phyloP scores from a whole-genome alignment of 1,140 invertebrate genomes.

The Drosophila punjabiensis region DNA sequence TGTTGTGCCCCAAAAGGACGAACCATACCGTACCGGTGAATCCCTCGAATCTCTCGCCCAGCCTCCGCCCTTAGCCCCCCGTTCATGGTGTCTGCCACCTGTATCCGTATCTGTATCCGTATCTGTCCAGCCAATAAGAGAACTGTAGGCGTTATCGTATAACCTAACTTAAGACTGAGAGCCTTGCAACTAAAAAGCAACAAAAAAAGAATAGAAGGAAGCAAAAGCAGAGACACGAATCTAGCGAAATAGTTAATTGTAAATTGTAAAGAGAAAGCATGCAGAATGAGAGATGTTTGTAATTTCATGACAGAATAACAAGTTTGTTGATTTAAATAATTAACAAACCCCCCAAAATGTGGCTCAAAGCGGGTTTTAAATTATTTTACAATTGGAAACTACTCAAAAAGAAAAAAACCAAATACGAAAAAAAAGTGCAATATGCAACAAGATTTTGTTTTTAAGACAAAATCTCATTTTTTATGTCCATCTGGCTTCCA shows the following conservation, averaged over 20 bases:
- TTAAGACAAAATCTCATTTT: neutral
- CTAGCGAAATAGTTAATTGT: slow-evolving; percentile 32
- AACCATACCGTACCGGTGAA: slow-evolving; percentile 1
- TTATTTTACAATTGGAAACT: neutral
- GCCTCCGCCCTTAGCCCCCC: neutral
- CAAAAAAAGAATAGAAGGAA: neutral
- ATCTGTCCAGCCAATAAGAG: slow-evolving; percentile 30
- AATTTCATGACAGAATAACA: neutral
- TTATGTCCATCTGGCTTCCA: slow-evolving; percentile 5
- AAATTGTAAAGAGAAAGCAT: neutral
- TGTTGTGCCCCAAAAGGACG: slow-evolving; percentile 15
- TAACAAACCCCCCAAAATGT: neutral
- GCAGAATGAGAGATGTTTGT: neutral
- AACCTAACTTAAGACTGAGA: slow-evolving; percentile 54
- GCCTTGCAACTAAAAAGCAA: slow-evolving; percentile 18
- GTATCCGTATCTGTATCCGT: slow-evolving; percentile 1
- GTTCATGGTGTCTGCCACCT: slow-evolving; percentile 1
- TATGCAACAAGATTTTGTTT: neutral
- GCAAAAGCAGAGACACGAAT: slow-evolving; percentile 19
- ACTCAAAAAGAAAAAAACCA: neutral
- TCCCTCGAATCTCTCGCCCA: slow-evolving; percentile 30
- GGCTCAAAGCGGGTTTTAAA: neutral
- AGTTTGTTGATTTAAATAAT: neutral
- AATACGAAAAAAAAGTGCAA: neutral
- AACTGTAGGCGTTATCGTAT: slow-evolving; percentile 26